Percentiles rank a stretch among this genome's conserved stretches.
Conservation (phyloP, 1,140 invertebrate genomes). For the Tetraneura akinire region DNA sequence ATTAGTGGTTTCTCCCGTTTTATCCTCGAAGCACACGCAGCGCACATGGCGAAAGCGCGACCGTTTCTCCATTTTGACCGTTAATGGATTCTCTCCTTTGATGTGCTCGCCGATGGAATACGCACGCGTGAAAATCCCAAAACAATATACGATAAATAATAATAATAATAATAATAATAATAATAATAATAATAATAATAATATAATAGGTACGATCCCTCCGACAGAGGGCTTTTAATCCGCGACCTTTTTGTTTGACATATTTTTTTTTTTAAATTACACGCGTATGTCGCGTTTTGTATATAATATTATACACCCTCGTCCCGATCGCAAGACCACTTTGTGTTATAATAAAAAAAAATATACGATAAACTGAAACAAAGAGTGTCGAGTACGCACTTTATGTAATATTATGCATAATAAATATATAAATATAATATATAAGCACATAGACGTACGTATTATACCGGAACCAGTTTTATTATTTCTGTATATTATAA, state of each 20-base stretch:
- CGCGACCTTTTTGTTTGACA: not conserved
- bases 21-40: not conserved
- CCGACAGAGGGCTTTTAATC: constrained; percentile 25
- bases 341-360: no score
- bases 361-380: not conserved
- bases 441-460: no score
- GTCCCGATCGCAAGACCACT: not conserved
- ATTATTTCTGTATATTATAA: not conserved
- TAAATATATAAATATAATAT: no score
- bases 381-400: not conserved
- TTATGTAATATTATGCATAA: not conserved
- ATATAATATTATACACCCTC: not conserved
- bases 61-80: constrained; percentile 42
- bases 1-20: constrained; percentile 45
- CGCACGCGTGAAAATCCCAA: not conserved
- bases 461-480: constrained; percentile 38
- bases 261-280: no score
- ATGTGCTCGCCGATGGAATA: constrained; percentile 22
- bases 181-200: no score
- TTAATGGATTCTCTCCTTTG: constrained; percentile 49
- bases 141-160: constrained; percentile 23
- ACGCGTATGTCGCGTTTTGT: not conserved
- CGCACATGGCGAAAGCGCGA: constrained; percentile 19
- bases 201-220: constrained; percentile 22
- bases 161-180: no score